Percentiles rank a stretch among this genome's conserved stretches.
Conservation (phyloP, 2,888 invertebrate species). For the Zonitis immaculata region DNA sequence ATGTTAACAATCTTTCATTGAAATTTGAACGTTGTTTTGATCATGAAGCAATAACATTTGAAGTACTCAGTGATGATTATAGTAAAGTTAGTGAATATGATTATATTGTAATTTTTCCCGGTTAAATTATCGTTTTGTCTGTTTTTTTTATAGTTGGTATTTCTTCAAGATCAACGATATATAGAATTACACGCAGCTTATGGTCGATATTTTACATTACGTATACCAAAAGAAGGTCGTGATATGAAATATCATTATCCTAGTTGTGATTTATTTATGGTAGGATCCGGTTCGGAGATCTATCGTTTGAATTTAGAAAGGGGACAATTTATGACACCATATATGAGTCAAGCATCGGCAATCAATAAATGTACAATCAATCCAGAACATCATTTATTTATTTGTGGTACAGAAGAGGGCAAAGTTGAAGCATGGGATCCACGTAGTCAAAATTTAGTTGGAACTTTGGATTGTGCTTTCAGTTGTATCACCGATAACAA, state of each 20-base stretch:
- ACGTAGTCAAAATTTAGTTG: conserved; percentile 69
- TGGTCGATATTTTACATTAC: conserved; percentile 82
- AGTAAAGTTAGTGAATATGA: conserved; percentile 65
- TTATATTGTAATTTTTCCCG: conserved; percentile 11
- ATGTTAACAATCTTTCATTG: conserved; percentile 90
- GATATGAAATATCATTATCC: conserved; percentile 88
- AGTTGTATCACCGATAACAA: conserved; percentile 55
- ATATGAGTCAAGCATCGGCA: conserved; percentile 66
- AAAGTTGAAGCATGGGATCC: conserved; percentile 97
- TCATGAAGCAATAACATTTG: conserved; percentile 91
- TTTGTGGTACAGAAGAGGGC: conserved; percentile 86
- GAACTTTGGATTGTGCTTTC: conserved; percentile 78
- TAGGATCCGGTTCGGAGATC: conserved; percentile 83
- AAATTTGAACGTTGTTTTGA: conserved; percentile 99
- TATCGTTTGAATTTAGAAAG: conserved; percentile 93
- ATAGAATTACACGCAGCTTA: conserved; percentile 94
- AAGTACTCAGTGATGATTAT: conserved; percentile 91
- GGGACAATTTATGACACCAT: conserved; percentile 89
- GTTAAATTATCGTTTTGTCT: too few relatives aligned
- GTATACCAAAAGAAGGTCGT: conserved; percentile 93
- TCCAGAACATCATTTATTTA: conserved; percentile 79
- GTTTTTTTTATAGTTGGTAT: conserved; percentile 65
- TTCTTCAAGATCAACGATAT: conserved; percentile 85
- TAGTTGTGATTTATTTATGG: conserved; percentile 88
- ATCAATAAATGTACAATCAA: conserved; percentile 84